phyloP scores from a whole-genome alignment of 1,140 invertebrate genomes.

The Microplitis mediator region DNA sequence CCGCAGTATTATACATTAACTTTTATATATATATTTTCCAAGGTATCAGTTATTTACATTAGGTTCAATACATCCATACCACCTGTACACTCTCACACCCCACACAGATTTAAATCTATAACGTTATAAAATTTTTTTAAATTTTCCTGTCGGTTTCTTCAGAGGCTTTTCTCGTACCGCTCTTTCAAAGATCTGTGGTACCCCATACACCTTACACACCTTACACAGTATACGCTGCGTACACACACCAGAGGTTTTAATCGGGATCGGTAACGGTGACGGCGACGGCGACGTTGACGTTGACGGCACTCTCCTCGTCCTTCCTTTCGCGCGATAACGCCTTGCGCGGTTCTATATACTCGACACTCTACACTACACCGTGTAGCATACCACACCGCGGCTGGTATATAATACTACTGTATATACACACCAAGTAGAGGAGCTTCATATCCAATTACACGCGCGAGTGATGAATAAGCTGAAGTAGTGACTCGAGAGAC shows the following conservation, averaged over 20 bases:
- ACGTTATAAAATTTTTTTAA: neutral
- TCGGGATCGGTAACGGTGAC: too few relatives aligned
- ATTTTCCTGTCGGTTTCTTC: neutral
- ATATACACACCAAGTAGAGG: too few relatives aligned
- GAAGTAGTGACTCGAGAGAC: constrained; percentile 4
- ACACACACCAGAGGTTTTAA: too few relatives aligned
- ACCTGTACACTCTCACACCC: too few relatives aligned
- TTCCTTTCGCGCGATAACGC: constrained; percentile 20
- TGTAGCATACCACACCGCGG: neutral
- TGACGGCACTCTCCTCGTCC: neutral
- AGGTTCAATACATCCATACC: neutral
- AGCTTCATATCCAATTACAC: constrained; percentile 11
- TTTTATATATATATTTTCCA: neutral
- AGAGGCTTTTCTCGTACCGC: neutral
- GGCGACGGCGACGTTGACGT: neutral
- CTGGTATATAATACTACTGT: neutral
- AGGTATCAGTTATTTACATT: neutral
- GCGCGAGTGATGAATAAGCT: constrained; percentile 19
- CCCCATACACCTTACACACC: too few relatives aligned
- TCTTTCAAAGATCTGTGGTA: too few relatives aligned
- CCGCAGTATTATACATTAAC: neutral
- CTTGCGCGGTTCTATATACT: neutral
- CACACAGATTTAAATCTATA: too few relatives aligned
- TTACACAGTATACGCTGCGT: too few relatives aligned
- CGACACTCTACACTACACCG: neutral